phyloP scores from a whole-genome alignment of 1,140 invertebrate genomes.

The Bombus haemorrhoidalis region DNA sequence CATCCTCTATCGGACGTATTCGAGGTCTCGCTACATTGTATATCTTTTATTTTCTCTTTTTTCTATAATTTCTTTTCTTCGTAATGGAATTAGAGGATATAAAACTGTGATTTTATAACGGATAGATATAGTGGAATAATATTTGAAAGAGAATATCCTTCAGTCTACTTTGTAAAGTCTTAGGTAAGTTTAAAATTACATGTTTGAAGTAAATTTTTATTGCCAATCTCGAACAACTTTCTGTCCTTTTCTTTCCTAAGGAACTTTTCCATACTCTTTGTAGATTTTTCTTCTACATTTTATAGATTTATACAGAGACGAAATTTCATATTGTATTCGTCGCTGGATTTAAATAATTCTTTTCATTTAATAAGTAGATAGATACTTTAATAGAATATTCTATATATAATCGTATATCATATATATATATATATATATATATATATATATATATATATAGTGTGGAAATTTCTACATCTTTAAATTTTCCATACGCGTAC shows the following conservation, averaged over 20 bases:
- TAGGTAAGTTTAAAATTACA: not conserved
- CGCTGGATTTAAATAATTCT: no score
- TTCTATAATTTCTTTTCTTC: no score
- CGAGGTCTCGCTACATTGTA: not conserved
- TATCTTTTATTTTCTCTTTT: not conserved
- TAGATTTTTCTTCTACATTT: not conserved
- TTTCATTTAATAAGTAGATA: fast-evolving
- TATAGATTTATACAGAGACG: no score
- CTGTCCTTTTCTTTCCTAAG: not conserved
- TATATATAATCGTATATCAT: no score
- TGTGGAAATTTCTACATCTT: no score
- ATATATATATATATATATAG: no score
- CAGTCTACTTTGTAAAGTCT: not conserved
- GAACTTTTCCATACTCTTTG: not conserved
- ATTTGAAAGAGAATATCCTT: not conserved
- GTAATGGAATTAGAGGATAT: not conserved
- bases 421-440: no score
- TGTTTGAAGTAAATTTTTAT: not conserved
- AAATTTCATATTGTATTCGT: no score
- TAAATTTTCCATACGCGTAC: no score
- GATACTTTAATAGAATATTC: no score
- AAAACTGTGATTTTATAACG: not conserved
- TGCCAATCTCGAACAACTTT: not conserved
- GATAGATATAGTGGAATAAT: not conserved
- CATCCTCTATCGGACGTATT: constrained; percentile 44